phyloP scores from a whole-genome alignment of 1,140 invertebrate species.

The Lysiphlebus fabarum region DNA sequence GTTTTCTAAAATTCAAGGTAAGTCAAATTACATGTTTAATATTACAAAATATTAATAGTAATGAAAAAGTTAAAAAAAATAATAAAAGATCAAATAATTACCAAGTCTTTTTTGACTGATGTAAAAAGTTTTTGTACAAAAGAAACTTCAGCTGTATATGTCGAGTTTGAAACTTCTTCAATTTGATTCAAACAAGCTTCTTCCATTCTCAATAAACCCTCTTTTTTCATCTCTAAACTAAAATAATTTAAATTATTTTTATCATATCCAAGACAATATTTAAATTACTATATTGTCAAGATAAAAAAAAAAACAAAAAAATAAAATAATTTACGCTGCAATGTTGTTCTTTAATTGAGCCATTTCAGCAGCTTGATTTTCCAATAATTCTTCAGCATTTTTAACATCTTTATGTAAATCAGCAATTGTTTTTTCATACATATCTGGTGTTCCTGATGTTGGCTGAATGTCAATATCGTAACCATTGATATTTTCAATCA shows the following conservation, averaged over 20 bases:
- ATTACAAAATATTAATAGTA: conserved; percentile 5
- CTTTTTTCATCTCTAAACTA: conserved; percentile 39
- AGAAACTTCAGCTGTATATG: conserved; percentile 28
- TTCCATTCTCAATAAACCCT: conserved; percentile 36
- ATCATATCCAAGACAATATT: too few relatives aligned
- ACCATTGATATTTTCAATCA: conserved; percentile 27
- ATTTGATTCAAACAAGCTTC: conserved; percentile 26
- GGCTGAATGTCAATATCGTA: conserved; percentile 35
- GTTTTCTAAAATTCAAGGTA: conserved; percentile 27
- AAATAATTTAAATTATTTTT: conserved; percentile 11
- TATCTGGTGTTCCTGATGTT: conserved; percentile 34
- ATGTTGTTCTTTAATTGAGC: conserved; percentile 28
- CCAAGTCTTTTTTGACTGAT: conserved; percentile 38
- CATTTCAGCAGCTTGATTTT: too few relatives aligned
- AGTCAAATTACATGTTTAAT: background rate
- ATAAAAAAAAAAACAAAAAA: too few relatives aligned
- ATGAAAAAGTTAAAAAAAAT: too few relatives aligned
- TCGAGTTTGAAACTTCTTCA: conserved; percentile 24
- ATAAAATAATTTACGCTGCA: conserved; percentile 28
- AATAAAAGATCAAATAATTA: conserved; percentile 22
- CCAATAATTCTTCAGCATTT: too few relatives aligned
- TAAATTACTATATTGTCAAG: too few relatives aligned
- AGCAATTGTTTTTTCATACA: conserved; percentile 18
- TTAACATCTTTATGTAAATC: background rate
- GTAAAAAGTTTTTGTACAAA: conserved; percentile 30